A percentile compares a stretch with the other conserved stretches of the same genome.
These are phyloP conservation scores for Caenorhabditis sinica DNA, from an alignment of 2,888 invertebrate species.

Conservation along the genomic window DNA sequence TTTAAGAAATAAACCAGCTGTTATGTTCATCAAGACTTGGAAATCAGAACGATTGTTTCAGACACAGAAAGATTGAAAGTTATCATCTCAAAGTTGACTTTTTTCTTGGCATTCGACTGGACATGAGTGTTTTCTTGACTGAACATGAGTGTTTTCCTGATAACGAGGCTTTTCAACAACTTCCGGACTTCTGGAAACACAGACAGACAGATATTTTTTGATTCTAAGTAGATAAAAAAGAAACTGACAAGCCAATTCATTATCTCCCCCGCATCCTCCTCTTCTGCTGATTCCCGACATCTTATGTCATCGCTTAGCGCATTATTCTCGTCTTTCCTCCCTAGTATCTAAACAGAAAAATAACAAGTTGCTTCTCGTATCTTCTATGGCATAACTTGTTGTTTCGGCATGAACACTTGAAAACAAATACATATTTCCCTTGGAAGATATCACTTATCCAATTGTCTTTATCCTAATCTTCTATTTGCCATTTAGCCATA, in stretches of 20 bases:
- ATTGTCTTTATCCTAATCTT: background rate
- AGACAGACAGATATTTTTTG: background rate
- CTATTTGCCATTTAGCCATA: too few species aligned
- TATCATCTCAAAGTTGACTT: too few species aligned
- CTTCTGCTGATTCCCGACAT: background rate
- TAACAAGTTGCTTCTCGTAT: slow-evolving; percentile 29
- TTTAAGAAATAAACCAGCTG: too few species aligned
- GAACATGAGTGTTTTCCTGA: too few species aligned
- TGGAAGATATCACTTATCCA: background rate
- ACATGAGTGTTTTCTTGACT: too few species aligned
- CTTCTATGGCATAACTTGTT: slow-evolving; percentile 45
- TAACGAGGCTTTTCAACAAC: too few species aligned
- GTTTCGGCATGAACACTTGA: background rate
- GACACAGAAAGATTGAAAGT: too few species aligned
- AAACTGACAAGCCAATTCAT: slow-evolving; percentile 40
- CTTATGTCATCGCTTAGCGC: slow-evolving; percentile 58
- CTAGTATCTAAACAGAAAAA: slow-evolving; percentile 7
- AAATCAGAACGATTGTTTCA: too few species aligned
- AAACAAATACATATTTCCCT: background rate
- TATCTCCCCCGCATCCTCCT: slow-evolving; percentile 25
- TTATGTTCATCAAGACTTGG: too few species aligned
- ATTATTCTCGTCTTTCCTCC: slow-evolving; percentile 29
- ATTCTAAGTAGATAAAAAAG: background rate
- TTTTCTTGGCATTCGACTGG: too few species aligned
- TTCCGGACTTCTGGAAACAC: too few species aligned